A percentile compares a stretch with the other conserved stretches of the same genome.
Conservation (phyloP, 2,113 vertebrate genomes). For the human region DNA sequence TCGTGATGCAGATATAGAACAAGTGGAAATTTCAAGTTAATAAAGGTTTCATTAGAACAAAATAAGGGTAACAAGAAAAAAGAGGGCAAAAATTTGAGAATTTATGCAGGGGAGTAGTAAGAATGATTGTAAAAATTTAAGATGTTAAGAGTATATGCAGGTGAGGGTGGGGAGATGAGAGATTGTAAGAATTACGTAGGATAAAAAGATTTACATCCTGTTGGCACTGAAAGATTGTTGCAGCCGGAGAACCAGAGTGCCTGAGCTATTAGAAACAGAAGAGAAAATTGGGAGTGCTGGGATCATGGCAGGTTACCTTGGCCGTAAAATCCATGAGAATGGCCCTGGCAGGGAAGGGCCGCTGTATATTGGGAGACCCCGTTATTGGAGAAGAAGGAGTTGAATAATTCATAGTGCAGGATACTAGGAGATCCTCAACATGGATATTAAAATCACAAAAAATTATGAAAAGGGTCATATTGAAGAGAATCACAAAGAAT, state of each 20-base stretch:
- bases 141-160: not conserved
- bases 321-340: not conserved
- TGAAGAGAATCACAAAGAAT: not conserved
- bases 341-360: no score
- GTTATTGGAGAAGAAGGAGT: rapidly evolving
- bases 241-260: not conserved
- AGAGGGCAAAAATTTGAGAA: not conserved
- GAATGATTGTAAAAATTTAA: not conserved
- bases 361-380: rapidly evolving
- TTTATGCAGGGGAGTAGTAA: not conserved
- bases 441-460: not conserved
- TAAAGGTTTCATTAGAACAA: not conserved
- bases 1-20: not conserved
- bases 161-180: not conserved
- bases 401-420: not conserved
- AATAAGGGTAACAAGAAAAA: not conserved
- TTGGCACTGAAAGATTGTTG: not conserved
- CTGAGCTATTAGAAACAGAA: not conserved
- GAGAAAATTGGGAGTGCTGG: not conserved
- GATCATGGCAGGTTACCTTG: not conserved
- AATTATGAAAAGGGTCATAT: not conserved
- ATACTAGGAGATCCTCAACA: not conserved
- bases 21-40: not conserved
- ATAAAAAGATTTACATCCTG: not conserved
- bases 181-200: not conserved